phyloP scores from a whole-genome alignment of 2,113 vertebrate species.

The Ia io region DNA sequence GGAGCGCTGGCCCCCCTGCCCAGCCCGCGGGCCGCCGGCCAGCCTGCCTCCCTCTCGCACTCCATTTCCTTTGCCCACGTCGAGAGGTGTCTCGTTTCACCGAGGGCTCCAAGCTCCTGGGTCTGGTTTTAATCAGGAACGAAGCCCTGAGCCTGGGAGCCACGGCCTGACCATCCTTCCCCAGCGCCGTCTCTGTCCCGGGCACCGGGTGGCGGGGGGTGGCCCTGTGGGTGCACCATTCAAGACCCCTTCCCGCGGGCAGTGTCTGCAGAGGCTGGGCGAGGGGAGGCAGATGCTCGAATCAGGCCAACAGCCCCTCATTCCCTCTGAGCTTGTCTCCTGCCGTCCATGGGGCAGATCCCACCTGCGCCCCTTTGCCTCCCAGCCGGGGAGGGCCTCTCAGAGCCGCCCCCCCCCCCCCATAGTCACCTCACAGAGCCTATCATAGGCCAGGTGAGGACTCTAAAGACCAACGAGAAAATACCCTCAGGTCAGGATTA shows the following conservation, averaged over 20 bases:
- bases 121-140: constrained; percentile 71
- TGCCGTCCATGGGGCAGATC: neutral
- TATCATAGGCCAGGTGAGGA: neutral
- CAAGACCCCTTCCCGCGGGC: neutral
- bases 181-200: neutral
- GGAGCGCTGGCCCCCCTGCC: neutral
- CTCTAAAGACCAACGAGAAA: no score
- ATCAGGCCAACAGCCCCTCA: neutral
- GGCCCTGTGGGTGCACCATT: neutral
- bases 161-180: neutral
- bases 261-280: neutral
- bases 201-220: neutral
- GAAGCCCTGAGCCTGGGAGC: constrained; percentile 12
- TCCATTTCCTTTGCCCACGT: constrained; percentile 32
- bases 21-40: neutral
- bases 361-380: neutral
- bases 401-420: neutral
- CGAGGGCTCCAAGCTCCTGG: neutral
- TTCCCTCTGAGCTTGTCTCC: neutral
- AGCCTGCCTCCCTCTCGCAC: neutral
- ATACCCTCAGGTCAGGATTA: no score
- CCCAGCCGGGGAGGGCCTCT: no score
- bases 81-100: constrained; percentile 60
- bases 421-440: neutral
- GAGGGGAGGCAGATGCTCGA: accelerated